Evolutionary conservation across 1,140 invertebrate genomes (phyloP).

Genomic region (Conus betulinus): DNA sequence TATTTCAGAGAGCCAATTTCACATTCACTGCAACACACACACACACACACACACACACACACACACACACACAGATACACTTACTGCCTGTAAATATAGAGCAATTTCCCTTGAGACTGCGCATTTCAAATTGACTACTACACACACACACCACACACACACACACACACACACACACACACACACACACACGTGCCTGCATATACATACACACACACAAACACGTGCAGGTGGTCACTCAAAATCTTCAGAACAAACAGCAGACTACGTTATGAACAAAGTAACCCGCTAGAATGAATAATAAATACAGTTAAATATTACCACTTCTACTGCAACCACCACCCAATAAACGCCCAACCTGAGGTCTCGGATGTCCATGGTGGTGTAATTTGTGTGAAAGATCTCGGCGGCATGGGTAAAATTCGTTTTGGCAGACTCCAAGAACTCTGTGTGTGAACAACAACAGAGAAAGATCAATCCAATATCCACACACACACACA

Average conservation of each 20-base stretch:
- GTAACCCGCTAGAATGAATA: too few relatives aligned
- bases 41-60: neutral
- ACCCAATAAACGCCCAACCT: neutral
- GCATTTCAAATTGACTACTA: too few relatives aligned
- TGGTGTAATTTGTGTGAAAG: neutral
- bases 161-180: neutral
- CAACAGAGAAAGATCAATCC: too few relatives aligned
- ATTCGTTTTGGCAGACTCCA: neutral
- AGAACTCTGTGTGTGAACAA: neutral
- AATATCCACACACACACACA: too few relatives aligned
- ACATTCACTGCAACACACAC: too few relatives aligned
- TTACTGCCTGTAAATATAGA: too few relatives aligned
- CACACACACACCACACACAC: neutral
- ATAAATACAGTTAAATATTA: too few relatives aligned
- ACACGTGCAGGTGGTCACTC: neutral
- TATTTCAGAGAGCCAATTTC: too few relatives aligned
- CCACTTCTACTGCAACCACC: too few relatives aligned
- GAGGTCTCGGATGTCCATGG: neutral
- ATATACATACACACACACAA: neutral
- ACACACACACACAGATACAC: neutral
- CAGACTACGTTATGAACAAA: too few relatives aligned
- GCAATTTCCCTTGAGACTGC: too few relatives aligned
- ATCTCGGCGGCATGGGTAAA: constrained; percentile 15
- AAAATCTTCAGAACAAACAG: neutral
- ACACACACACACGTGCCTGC: neutral